Evolutionary conservation across 2,113 vertebrate species (phyloP), one percentile per base, ranked within the genome.

Genomic region (Isichthys henryi): DNA sequence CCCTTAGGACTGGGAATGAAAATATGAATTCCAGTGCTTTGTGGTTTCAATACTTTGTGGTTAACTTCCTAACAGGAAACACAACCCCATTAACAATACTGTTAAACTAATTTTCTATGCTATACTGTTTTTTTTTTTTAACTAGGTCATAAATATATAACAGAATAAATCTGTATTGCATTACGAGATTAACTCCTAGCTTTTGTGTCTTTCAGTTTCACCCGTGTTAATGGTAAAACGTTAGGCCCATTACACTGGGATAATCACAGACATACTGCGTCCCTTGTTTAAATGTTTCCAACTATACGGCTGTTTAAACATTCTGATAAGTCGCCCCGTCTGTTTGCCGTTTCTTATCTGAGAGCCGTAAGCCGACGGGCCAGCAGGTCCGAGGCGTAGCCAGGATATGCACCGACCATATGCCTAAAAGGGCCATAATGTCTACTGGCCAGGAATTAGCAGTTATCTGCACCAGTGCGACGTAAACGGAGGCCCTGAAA

Each of bases 281-380:
- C 87, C 90, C 90, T 56, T 23, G 66, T 88, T 88, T 88, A 91
- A 93, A 88, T 84, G 89, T 90, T 90, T 90, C 90, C 90, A 58
- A 70, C 88, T 88, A 90, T 9, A 5, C 5, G 21, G 49, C 92
- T 93, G 92, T 92, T 93, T 91, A 90, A 93, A 92, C 94, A 88
- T 90, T 91, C 90, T 90, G 92, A 94, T 92, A 93, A 93, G 92
- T 90, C 84, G 31, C 86, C 56, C 2, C 43, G 91, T 93, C 90
- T 93, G 93, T 94, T 93, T 93, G 93, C 84, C 86, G 93, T 91
- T 89, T 90, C 90, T 91, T 91, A 93, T 92, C 80, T 88, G 89
- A 92, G 90, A 66, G 62, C 58, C 10, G 27, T 74, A 35, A 2
- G 11, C 88, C 49, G 19, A 43, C 50, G 88, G 80, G 31, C 89